phyloP scores from a whole-genome alignment of 2,888 invertebrate species.

The Agonopterix alstromeriana region DNA sequence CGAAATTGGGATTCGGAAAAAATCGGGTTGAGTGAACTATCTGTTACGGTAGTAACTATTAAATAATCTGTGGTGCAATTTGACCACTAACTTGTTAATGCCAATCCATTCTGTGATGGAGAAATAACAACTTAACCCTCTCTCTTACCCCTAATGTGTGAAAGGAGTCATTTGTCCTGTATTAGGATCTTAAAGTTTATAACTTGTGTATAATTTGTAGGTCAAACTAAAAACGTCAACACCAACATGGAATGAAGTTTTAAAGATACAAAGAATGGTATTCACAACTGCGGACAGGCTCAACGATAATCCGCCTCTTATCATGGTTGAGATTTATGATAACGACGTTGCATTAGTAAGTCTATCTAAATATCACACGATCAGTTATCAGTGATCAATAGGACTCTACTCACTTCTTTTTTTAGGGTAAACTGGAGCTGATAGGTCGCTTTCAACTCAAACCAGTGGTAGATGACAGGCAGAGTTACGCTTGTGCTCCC shows the following conservation, averaged over 20 bases:
- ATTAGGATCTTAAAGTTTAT: too few species aligned
- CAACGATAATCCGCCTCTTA: constrained; percentile 41
- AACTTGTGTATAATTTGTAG: constrained; percentile 17
- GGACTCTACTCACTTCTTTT: not conserved
- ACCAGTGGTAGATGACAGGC: constrained; percentile 32
- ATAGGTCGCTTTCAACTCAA: constrained; percentile 38
- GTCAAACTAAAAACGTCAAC: constrained; percentile 21
- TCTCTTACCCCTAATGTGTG: too few species aligned
- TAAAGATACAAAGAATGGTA: constrained; percentile 36
- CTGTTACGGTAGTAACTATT: too few species aligned
- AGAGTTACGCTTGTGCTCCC: constrained; percentile 39
- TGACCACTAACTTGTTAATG: too few species aligned
- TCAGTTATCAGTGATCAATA: not conserved
- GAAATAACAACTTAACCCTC: too few species aligned
- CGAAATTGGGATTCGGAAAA: too few species aligned
- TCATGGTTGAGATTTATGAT: constrained; percentile 61
- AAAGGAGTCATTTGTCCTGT: too few species aligned
- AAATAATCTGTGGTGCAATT: too few species aligned
- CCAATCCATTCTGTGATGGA: too few species aligned
- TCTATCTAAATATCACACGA: not conserved
- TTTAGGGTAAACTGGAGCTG: constrained; percentile 35
- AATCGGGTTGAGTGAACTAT: too few species aligned
- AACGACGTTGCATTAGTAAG: constrained; percentile 34
- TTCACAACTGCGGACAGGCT: constrained; percentile 34
- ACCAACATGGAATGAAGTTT: constrained; percentile 51